A percentile compares a stretch with the other conserved stretches of the same genome.
Conservation (phyloP, 2,888 invertebrate genomes). For the Drosophila austrosaltans region DNA sequence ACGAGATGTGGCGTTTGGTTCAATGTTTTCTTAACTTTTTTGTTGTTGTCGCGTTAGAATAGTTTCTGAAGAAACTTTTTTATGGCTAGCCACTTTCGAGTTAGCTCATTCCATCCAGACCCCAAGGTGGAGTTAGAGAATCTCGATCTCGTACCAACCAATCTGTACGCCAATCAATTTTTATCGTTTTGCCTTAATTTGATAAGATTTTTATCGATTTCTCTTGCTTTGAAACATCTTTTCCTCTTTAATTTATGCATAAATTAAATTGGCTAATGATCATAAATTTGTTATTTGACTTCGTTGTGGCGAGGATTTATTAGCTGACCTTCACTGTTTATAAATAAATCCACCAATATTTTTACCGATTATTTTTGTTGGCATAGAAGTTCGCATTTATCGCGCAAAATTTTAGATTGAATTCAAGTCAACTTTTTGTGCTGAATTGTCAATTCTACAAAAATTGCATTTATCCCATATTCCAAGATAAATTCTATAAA, state of each 20-base stretch:
- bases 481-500: too few relatives aligned
- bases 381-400: not conserved
- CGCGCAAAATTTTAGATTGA: too few relatives aligned
- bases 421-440: too few relatives aligned
- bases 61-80: slow-evolving; percentile 49
- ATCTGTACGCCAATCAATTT: slow-evolving; percentile 66
- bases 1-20: slow-evolving; percentile 26
- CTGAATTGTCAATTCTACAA: too few relatives aligned
- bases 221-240: slow-evolving; percentile 27
- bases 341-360: slow-evolving; percentile 44
- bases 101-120: slow-evolving; percentile 21
- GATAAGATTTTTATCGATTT: slow-evolving; percentile 76
- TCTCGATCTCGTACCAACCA: slow-evolving; percentile 4
- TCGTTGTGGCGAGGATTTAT: slow-evolving; percentile 56
- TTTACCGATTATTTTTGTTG: not conserved
- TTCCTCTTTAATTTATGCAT: slow-evolving; percentile 52
- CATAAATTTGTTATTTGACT: slow-evolving; percentile 55
- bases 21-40: slow-evolving; percentile 25
- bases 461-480: too few relatives aligned
- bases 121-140: slow-evolving; percentile 7
- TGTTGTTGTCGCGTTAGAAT: slow-evolving; percentile 52
- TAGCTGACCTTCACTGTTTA: slow-evolving; percentile 69
- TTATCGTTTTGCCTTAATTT: slow-evolving; percentile 76
- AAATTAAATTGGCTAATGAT: slow-evolving; percentile 71
- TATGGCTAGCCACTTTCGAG: slow-evolving; percentile 42